Evolutionary conservation across 2,797 vertebrate species (phyloP), one percentile per base, ranked within the genome.

Genomic region (Bovichtus variegatus): DNA sequence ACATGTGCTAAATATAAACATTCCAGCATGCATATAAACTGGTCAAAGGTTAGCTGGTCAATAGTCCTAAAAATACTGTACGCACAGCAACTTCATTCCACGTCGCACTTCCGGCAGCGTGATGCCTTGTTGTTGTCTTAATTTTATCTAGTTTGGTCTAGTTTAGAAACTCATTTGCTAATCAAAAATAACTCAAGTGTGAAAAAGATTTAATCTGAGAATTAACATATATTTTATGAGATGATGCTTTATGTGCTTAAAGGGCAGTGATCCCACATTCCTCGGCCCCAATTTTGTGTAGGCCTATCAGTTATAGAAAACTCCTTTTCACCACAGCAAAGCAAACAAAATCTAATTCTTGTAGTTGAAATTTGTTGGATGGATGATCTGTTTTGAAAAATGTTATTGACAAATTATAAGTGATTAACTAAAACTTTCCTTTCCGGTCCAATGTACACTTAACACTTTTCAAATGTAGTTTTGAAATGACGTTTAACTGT

Each of bases 1-100:
- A 73, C 69, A 57, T 57, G 34, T 49, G 63, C 74, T 85, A 83
- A 85, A 86, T 74, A 81, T 85, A 87, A 64, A 86, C 57, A 54
- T 76, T 47, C 49, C 55, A 80, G 9, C 6, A 53, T 65, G 49
- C 27, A 65, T 78, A 50, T 78, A 9, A 53, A 79, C 23, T 50
- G 27, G 31, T 72, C 49, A 55, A 12, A 46, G 61, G n/a, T 9
- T n/a, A 55, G 19, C 19, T 54, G 29, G n/a, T 21, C 68, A 23
- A 16, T 77, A 40, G 5, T 41, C 53, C 44, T 23, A 34, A 1
- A 54, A 49, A 43, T 57, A 63, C n/a, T 63, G 5, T 47, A 69
- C 2, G 2, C 46, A 38, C 29, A 46, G 16, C 31, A 34, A 2
- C 41, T 46, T 29, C 9, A 25, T 27, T 47, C 21, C 19, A 70